Evolutionary conservation across 2,888 invertebrate species (phyloP).

Genomic region (Thera britannica): DNA sequence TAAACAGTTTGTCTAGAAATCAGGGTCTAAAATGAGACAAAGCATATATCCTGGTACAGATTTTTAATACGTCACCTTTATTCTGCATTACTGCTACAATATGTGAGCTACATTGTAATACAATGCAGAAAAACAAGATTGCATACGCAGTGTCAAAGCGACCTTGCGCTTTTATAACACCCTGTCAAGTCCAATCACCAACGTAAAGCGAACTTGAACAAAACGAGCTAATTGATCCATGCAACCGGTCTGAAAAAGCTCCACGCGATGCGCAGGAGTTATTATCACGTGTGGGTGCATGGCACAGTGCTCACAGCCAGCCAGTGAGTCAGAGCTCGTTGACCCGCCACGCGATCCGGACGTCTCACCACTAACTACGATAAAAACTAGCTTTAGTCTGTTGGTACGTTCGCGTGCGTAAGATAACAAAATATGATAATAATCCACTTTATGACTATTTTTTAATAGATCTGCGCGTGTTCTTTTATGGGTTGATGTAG

Average conservation of each 20-base stretch:
- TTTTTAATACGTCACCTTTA: no score
- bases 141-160: not conserved
- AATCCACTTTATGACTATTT: slow-evolving; percentile 1
- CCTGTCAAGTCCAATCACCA: slow-evolving; percentile 12
- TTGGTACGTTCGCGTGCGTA: slow-evolving; percentile 10
- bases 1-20: not conserved
- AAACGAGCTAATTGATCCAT: slow-evolving; percentile 27
- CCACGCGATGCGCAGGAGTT: slow-evolving; percentile 29
- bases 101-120: not conserved
- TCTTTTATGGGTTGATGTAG: not conserved
- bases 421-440: not conserved
- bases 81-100: no score
- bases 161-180: slow-evolving; percentile 14
- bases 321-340: slow-evolving; percentile 67
- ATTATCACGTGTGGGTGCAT: slow-evolving; percentile 36
- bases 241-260: slow-evolving; percentile 31
- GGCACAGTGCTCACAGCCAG: slow-evolving; percentile 40
- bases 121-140: not conserved
- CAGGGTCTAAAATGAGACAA: no score
- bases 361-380: slow-evolving; percentile 38
- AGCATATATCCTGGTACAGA: not conserved
- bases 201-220: slow-evolving; percentile 19
- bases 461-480: not conserved
- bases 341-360: slow-evolving; percentile 63
- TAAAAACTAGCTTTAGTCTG: slow-evolving; percentile 19